Conservation (phyloP, 2,888 invertebrate species). For the Drosophila rellima region DNA sequence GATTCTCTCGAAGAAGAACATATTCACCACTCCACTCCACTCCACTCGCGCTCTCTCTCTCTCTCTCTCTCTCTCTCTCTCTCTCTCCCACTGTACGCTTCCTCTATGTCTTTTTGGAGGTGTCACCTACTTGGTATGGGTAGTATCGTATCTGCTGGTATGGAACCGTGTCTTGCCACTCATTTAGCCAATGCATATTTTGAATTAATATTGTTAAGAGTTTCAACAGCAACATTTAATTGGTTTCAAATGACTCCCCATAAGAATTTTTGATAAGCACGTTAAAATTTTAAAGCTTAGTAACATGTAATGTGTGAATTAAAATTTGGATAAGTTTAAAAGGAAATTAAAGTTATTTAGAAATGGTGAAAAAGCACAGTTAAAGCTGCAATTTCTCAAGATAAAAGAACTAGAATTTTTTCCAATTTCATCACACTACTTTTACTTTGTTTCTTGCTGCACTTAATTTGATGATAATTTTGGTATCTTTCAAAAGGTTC, state of each 20-base stretch:
- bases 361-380: no score
- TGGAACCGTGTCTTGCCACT: conserved; percentile 27
- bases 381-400: not conserved
- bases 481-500: not conserved
- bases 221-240: conserved; percentile 31
- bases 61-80: not conserved
- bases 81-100: not conserved
- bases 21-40: not conserved
- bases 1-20: conserved; percentile 40
- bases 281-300: no score
- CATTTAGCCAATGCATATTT: conserved; percentile 58
- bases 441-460: not conserved
- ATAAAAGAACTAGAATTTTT: not conserved
- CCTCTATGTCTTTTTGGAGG: conserved; percentile 39
- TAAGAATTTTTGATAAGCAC: no score
- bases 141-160: conserved; percentile 42
- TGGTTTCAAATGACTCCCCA: conserved; percentile 8
- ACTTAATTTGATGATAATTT: no score
- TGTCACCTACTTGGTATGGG: conserved; percentile 74
- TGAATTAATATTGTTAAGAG: conserved; percentile 61
- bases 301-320: no score
- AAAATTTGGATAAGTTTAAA: no score
- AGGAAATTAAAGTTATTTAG: no score
- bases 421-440: not conserved
- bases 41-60: not conserved